Conservation (phyloP, 2,888 invertebrate species). For the Synanthedon myopaeformis region DNA sequence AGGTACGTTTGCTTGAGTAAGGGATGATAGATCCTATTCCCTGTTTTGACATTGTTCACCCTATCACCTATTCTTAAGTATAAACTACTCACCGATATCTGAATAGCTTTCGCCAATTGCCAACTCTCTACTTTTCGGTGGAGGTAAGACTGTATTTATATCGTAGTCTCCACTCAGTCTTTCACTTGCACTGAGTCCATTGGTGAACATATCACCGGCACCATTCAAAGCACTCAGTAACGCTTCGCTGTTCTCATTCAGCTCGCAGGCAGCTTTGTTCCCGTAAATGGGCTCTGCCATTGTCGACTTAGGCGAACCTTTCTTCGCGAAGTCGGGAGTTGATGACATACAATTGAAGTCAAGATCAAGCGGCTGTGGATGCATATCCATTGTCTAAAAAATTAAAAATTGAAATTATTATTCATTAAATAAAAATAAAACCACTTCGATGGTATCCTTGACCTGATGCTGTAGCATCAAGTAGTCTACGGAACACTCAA, state of each 20-base stretch:
- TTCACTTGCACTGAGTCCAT: constrained; percentile 44
- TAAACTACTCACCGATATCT: constrained; percentile 51
- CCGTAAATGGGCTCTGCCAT: constrained; percentile 60
- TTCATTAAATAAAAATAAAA: neutral
- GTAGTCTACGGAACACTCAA: no score
- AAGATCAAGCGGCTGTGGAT: constrained; percentile 57
- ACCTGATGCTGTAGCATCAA: no score
- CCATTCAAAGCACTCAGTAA: constrained; percentile 52
- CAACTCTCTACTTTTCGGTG: constrained; percentile 61
- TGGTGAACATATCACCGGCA: constrained; percentile 53
- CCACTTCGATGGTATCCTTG: no score
- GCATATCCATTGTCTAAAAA: constrained; percentile 54
- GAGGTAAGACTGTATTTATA: constrained; percentile 58
- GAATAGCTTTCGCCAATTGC: constrained; percentile 68
- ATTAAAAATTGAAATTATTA: neutral
- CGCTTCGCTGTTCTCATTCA: constrained; percentile 52
- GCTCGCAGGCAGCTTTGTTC: constrained; percentile 57
- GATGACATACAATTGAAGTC: constrained; percentile 64
- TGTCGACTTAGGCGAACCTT: constrained; percentile 54
- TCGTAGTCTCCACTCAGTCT: constrained; percentile 63
- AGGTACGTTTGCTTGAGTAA: no score
- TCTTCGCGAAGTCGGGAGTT: constrained; percentile 55
- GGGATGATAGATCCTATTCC: neutral
- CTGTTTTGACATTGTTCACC: neutral
- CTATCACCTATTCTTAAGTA: neutral